phyloP scores from a whole-genome alignment of 2,888 invertebrate species.

The Dicranocentrus wangi region DNA sequence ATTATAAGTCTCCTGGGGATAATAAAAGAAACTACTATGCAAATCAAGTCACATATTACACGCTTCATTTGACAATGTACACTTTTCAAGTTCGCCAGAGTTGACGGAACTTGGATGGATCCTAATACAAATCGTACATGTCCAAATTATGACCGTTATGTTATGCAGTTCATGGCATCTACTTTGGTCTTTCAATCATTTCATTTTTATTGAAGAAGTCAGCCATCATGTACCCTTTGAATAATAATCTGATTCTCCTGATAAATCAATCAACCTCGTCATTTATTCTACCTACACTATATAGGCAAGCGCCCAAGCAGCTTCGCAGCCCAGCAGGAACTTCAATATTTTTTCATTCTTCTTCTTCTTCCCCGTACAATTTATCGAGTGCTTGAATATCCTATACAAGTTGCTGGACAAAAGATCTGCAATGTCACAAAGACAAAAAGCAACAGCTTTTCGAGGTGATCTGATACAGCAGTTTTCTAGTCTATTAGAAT shows the following conservation, averaged over 20 bases:
- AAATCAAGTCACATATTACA: conserved; percentile 21
- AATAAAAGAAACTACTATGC: conserved; percentile 8
- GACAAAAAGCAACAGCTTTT: conserved; percentile 6
- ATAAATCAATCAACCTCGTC: conserved; percentile 50
- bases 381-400: not conserved
- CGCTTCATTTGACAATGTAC: too few relatives aligned
- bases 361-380: not conserved
- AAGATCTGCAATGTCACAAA: conserved; percentile 21
- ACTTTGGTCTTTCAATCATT: conserved; percentile 6
- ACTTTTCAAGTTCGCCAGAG: too few relatives aligned
- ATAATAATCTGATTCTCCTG: conserved; percentile 16
- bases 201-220: not conserved
- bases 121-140: too few relatives aligned
- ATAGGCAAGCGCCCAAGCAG: not conserved
- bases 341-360: conserved; percentile 6
- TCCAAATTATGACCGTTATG: too few relatives aligned
- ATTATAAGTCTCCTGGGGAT: too few relatives aligned
- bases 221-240: not conserved
- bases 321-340: conserved; percentile 30
- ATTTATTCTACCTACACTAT: conserved; percentile 10
- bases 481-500: not conserved
- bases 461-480: conserved; percentile 25
- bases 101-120: too few relatives aligned
- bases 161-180: too few relatives aligned
- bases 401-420: conserved; percentile 15